Evolutionary conservation across 2,797 vertebrate genomes (phyloP), one percentile per base, ranked within the genome.

Genomic region (Sus cebifrons): DNA sequence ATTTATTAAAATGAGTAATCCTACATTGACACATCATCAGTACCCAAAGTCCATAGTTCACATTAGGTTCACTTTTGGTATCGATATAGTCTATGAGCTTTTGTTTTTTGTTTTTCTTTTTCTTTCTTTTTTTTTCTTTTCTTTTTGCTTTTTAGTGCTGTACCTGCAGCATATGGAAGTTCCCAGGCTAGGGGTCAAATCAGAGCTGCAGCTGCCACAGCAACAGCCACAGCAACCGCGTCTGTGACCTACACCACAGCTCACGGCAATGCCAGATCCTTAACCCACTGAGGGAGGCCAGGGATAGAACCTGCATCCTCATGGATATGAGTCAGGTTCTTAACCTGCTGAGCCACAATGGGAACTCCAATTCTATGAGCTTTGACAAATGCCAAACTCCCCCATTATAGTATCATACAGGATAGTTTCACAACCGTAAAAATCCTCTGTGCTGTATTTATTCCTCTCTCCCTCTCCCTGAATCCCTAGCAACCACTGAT

Each of bases 381-480:
- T 92, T 70, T 86, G 67, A 44, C 15, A 89, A 81, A 81, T 70
- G 56, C 81, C 11, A 18, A 52, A 81, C 25, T 56, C 64, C 64
- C 6, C 12, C 29, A 70, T 71, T 87, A 52, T 56, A 52, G 52
- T 67, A 74, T 67, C 40, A 44, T 73, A 81, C 70, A 68, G 68
- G 88, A 83, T 54, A 83, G 56, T 91, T 77, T 92, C 54, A 62
- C 21, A 52, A 20, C 21, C 71, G 12, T 54, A 88, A 88, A 86
- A 88, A 62, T 83, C 56, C 18, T 82, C 68, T 62, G 36, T 92
- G 18, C 25, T 74, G n/a, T 81, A 81, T 23, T 49, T 82, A 60
- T 75, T 83, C 58, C 36, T 83, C 15, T 73, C 44, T 73, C 16
- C 60, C 62, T 83, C 17, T 15, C 29, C 40, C 25, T 54, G 40